Evolutionary conservation across 1,140 invertebrate genomes (phyloP).

Genomic region (Hycleus phaleratus): DNA sequence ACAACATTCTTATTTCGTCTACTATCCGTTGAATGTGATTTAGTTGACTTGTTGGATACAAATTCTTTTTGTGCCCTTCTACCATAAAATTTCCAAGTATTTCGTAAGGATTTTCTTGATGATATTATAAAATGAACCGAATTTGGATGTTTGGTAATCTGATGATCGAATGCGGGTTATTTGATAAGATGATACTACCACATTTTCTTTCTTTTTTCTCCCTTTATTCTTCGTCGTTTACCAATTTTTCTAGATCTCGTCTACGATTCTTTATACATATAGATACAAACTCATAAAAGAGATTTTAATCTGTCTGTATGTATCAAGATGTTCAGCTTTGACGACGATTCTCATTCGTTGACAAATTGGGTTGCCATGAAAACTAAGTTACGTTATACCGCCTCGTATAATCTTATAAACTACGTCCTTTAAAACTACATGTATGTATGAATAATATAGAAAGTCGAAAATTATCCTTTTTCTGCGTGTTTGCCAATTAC

Average conservation of each 20-base stretch:
- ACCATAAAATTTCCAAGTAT: too few relatives aligned
- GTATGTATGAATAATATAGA: too few relatives aligned
- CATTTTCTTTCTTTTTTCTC: conserved; percentile 16
- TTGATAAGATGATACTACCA: conserved; percentile 17
- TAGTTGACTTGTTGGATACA: too few relatives aligned
- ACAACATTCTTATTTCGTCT: too few relatives aligned
- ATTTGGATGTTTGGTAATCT: conserved; percentile 27
- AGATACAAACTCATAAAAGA: conserved; percentile 10
- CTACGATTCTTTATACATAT: too few relatives aligned
- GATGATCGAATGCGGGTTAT: conserved; percentile 28
- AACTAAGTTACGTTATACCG: conserved; percentile 7
- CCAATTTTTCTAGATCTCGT: too few relatives aligned
- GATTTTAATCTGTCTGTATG: conserved; percentile 24
- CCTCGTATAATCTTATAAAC: neutral
- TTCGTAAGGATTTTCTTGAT: neutral
- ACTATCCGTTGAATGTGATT: too few relatives aligned
- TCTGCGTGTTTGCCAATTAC: neutral
- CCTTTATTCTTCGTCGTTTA: too few relatives aligned
- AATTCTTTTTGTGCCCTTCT: neutral
- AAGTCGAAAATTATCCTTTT: neutral
- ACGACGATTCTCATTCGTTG: conserved; percentile 12
- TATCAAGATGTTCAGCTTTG: conserved; percentile 3
- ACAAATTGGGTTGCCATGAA: conserved; percentile 10
- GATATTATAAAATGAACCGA: conserved; percentile 22
- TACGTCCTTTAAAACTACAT: neutral